Conservation (phyloP, 1,140 invertebrate genomes). For the Aphelinus atriplicis region DNA sequence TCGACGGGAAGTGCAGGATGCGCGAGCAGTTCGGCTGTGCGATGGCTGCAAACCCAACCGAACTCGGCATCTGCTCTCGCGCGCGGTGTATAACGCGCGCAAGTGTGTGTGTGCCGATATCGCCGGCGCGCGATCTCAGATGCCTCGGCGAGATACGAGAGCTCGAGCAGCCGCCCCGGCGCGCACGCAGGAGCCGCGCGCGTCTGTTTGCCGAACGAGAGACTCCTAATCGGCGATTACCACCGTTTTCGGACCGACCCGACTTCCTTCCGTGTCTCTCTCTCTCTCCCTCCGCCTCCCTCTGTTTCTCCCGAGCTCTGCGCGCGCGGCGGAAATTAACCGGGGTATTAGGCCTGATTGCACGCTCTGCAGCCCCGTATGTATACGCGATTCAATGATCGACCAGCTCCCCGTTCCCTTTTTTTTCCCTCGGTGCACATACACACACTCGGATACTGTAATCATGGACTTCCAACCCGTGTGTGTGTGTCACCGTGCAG, state of each 20-base stretch:
- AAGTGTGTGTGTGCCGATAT: conserved; percentile 57
- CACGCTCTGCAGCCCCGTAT: too few species aligned
- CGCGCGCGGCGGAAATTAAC: too few species aligned
- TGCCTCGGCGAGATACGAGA: conserved; percentile 59
- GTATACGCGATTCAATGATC: not conserved
- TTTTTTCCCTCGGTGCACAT: not conserved
- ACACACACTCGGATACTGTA: too few species aligned
- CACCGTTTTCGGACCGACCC: not conserved
- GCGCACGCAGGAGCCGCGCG: not conserved
- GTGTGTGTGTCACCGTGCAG: too few species aligned
- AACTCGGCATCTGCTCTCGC: conserved; percentile 60
- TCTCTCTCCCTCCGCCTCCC: conserved; percentile 2
- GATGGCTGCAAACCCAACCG: conserved; percentile 53
- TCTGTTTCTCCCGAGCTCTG: conserved; percentile 7
- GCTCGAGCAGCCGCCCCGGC: conserved; percentile 46
- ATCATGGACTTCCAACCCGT: too few species aligned
- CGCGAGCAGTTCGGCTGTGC: conserved; percentile 28
- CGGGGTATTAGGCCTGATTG: too few species aligned
- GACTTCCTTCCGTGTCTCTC: too few species aligned
- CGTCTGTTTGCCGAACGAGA: conserved; percentile 10
- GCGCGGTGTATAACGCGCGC: conserved; percentile 24
- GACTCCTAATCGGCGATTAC: conserved; percentile 35
- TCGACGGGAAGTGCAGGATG: not conserved
- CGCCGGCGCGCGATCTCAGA: conserved; percentile 57
- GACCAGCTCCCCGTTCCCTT: not conserved